phyloP scores from a whole-genome alignment of 2,888 invertebrate genomes.

The Branchipolynoe longqiensis region DNA sequence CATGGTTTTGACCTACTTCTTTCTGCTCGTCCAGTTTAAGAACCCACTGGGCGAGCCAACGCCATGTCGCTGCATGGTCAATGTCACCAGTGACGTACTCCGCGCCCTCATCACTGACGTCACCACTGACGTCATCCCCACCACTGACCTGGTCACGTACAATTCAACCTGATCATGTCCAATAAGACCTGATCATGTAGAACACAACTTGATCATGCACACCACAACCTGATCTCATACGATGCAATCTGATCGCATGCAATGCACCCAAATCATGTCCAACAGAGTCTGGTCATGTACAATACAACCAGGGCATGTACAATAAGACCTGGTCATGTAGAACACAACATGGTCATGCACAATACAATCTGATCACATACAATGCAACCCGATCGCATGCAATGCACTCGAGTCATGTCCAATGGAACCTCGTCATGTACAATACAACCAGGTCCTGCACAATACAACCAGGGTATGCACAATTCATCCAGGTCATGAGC shows the following conservation, averaged over 20 bases:
- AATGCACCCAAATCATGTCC: not conserved
- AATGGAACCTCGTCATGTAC: not conserved
- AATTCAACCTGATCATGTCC: not conserved
- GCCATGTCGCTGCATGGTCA: constrained; percentile 27
- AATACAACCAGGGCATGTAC: not conserved
- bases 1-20: constrained; percentile 64
- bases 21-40: constrained; percentile 64
- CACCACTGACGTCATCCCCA: not conserved
- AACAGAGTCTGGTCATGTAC: not conserved
- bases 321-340: no score
- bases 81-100: constrained; percentile 20
- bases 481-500: not conserved
- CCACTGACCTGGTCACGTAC: not conserved
- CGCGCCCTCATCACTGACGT: constrained; percentile 16
- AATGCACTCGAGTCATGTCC: not conserved
- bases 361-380: no score
- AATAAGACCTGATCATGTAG: no score
- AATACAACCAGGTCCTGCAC: not conserved
- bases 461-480: no score
- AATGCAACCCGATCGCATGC: not conserved
- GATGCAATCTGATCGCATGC: not conserved
- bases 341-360: not conserved
- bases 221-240: no score
- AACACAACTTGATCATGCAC: not conserved
- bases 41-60: constrained; percentile 59